These are phyloP conservation scores for Circaetus gallicus DNA, from an alignment of 2,113 vertebrate species.

Conservation along the genomic window DNA sequence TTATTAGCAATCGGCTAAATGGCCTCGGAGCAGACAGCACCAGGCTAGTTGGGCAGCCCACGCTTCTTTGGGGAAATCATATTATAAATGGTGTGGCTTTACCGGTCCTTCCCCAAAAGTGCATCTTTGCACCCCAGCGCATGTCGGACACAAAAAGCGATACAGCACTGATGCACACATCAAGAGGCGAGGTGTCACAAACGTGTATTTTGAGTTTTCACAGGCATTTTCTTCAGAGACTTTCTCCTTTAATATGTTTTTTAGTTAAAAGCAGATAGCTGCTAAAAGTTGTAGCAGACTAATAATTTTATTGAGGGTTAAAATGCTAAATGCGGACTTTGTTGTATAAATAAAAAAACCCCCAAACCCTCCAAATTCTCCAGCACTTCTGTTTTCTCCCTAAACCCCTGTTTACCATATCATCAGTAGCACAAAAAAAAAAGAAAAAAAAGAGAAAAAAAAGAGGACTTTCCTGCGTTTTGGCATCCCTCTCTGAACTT, in stretches of 20 bases:
- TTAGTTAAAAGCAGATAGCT: background rate
- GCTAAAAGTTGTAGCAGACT: background rate
- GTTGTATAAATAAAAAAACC: background rate
- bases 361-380: background rate
- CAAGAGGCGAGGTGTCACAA: accelerated
- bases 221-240: background rate
- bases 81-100: background rate
- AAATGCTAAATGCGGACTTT: background rate
- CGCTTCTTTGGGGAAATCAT: background rate
- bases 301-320: background rate
- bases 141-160: background rate
- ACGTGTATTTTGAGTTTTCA: background rate
- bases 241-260: background rate
- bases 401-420: background rate
- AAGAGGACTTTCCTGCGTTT: background rate
- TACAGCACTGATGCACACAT: accelerated
- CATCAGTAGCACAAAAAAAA: accelerated
- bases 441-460: accelerated
- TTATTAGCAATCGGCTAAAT: background rate
- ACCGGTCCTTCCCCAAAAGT: background rate
- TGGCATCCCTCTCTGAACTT: background rate
- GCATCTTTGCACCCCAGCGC: background rate
- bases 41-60: background rate
- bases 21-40: background rate
- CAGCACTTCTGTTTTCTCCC: background rate